Conservation (phyloP, 2,113 vertebrate genomes). For the Gymnobelideus leadbeateri region DNA sequence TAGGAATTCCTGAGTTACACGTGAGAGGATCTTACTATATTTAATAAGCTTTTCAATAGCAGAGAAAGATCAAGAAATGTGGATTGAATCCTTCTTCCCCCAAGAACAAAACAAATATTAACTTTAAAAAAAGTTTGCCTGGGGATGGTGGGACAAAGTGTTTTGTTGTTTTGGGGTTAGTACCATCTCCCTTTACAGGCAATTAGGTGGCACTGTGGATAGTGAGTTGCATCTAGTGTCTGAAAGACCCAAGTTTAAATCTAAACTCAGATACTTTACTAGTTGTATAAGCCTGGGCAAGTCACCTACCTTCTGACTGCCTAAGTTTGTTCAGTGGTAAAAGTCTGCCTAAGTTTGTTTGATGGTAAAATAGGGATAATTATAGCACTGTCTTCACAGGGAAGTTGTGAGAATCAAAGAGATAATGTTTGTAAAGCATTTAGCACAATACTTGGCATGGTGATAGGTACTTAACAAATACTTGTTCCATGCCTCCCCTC, state of each 20-base stretch:
- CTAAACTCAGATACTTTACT: background rate
- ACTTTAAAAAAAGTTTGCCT: background rate
- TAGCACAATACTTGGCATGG: background rate
- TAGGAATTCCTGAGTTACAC: background rate
- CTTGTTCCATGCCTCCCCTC: background rate
- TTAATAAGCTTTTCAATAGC: background rate
- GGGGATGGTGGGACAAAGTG: background rate
- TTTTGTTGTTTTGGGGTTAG: background rate
- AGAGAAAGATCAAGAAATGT: background rate
- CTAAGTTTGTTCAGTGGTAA: background rate
- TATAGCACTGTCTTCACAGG: background rate
- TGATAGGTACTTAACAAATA: background rate
- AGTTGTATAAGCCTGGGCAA: background rate
- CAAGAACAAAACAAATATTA: background rate
- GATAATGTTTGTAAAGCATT: background rate
- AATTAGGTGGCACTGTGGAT: background rate
- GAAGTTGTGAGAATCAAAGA: background rate
- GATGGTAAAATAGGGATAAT: background rate
- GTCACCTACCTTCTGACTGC: background rate
- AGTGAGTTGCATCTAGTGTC: background rate
- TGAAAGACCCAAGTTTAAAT: background rate
- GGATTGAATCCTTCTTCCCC: background rate
- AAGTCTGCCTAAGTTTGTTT: background rate
- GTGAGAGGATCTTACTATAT: background rate
- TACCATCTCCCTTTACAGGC: background rate